These are phyloP conservation scores for Fabriciana adippe DNA, from an alignment of 2,888 invertebrate genomes.

Conservation along the genomic window DNA sequence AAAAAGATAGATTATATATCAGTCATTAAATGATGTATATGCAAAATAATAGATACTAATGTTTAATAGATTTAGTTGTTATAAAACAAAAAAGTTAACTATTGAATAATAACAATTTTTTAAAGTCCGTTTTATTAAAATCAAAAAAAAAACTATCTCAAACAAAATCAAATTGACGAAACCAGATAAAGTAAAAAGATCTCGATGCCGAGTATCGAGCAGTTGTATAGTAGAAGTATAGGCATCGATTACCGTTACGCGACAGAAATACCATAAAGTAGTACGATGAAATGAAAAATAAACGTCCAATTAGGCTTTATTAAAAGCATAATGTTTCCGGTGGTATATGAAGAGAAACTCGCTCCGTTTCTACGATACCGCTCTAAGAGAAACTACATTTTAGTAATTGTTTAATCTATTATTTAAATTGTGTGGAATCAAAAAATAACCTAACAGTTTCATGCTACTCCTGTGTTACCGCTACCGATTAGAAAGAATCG, in stretches of 20 bases:
- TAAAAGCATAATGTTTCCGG: conserved; percentile 69
- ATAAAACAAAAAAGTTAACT: too few species aligned
- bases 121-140: background rate
- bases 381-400: conserved; percentile 24
- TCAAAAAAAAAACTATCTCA: too few species aligned
- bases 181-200: background rate
- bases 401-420: conserved; percentile 29
- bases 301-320: conserved; percentile 59
- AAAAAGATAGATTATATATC: too few species aligned
- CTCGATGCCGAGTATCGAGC: background rate
- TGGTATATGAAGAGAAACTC: conserved; percentile 56
- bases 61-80: too few species aligned
- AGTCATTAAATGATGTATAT: too few species aligned
- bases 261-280: conserved; percentile 37
- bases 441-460: conserved; percentile 20
- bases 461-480: conserved; percentile 23
- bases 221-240: conserved; percentile 10
- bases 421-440: conserved; percentile 28
- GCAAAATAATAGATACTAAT: too few species aligned
- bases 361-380: conserved; percentile 20
- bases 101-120: background rate
- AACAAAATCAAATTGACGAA: background rate
- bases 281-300: conserved; percentile 38
- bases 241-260: conserved; percentile 38
- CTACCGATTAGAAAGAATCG: conserved; percentile 23